Conservation (phyloP, 64 coral and sea anemone species). For the Dendrophyllia cribrosa region DNA sequence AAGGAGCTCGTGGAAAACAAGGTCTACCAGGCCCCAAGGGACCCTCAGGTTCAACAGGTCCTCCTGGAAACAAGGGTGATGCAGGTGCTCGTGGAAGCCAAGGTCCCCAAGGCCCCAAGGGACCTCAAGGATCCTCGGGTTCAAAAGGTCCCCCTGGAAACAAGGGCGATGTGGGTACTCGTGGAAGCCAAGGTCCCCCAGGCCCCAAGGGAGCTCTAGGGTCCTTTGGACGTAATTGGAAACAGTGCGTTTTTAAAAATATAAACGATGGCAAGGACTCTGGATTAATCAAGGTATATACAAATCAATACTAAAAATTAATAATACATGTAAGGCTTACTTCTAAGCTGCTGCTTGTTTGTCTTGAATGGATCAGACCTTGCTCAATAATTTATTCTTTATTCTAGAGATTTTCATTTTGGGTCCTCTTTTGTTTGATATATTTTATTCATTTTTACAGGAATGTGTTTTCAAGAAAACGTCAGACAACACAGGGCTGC, state of each 20-base stretch:
- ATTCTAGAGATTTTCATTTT: no score
- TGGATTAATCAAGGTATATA: no score
- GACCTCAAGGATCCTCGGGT: not conserved
- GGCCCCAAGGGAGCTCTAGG: not conserved
- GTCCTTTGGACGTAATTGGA: not conserved
- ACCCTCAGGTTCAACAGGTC: not conserved
- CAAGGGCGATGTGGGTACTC: not conserved
- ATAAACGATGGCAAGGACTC: not conserved
- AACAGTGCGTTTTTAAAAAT: conserved; percentile 11
- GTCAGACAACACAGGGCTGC: not conserved
- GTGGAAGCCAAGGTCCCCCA: not conserved
- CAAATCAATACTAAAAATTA: no score
- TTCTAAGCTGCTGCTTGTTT: no score
- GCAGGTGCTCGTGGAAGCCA: not conserved
- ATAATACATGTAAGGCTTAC: no score
- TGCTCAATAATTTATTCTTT: no score
- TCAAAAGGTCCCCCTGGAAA: not conserved
- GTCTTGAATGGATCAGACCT: no score
- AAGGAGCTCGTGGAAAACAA: no score
- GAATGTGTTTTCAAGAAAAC: not conserved
- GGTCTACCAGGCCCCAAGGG: no score
- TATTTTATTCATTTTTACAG: not conserved
- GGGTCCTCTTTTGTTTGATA: no score
- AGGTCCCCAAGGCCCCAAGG: not conserved
- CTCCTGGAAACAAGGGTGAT: not conserved